Evolutionary conservation across 2,113 vertebrate genomes (phyloP), one percentile per base, ranked within the genome.

Genomic region (Melanotaenia duboulayi): DNA sequence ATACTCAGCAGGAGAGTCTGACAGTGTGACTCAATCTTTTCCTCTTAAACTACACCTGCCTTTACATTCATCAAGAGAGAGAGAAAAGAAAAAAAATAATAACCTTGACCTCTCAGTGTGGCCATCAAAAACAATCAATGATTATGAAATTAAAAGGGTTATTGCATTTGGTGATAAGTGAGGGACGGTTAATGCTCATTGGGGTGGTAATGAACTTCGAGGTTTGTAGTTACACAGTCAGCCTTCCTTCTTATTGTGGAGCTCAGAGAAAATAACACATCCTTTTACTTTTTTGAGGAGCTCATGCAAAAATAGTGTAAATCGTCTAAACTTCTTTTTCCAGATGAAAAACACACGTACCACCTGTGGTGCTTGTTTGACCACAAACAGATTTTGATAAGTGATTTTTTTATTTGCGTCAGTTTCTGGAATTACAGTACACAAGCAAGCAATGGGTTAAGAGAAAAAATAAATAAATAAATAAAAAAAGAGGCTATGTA

Each of bases 101-200:
- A 4, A 35, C 69, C 80, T 51, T 80, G 83, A 88, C 89, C 80
- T 89, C 89, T 89, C 28, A 17, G 10, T 20, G 55, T 48, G 55
- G 79, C 77, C 67, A 63, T 76, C 73, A 80, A 69, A 58, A 50
- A 19, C 60, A 46, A 90, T 88, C 81, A 59, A 91, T 91, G 80
- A 88, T 90, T 87, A 86, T 75, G 62, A 81, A 82, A 88, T 87
- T 49, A 87, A 90, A 84, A 59, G 84, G 84, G 77, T 89, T 88
- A 90, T 81, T 79, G 74, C 51, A 1, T 74, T 35, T 51, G 9
- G 50, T 60, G 71, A 59, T 74, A 78, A 81, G 71, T 83, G 85
- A 89, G 61, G 57, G 67, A 83, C 76, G 79, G 84, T 90, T 92
- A 88, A 85, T 86, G 79, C 84, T 82, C 82, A 74, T 71, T 35